phyloP scores from a whole-genome alignment of 2,113 vertebrate genomes.

The Platycercus adscitus region DNA sequence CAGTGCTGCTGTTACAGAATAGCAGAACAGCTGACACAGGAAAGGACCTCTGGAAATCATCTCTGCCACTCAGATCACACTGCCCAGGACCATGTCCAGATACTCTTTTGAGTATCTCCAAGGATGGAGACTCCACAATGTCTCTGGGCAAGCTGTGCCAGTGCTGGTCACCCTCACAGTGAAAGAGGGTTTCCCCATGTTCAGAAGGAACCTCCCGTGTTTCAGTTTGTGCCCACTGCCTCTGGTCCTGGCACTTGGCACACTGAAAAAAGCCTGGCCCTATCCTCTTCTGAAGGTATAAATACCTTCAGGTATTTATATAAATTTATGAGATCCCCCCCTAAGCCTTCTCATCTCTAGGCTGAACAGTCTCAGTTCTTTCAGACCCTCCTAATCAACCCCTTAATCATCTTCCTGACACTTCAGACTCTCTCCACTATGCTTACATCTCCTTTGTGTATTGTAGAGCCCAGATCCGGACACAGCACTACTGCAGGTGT shows the following conservation, averaged over 20 bases:
- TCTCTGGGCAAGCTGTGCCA: neutral
- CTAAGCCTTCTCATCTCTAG: neutral
- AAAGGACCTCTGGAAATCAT: neutral
- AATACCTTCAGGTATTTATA: neutral
- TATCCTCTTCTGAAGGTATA: too few relatives aligned
- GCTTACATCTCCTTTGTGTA: neutral
- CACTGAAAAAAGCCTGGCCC: neutral
- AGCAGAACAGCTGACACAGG: neutral
- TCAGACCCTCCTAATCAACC: neutral
- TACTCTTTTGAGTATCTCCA: rapidly evolving
- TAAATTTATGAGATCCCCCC: neutral
- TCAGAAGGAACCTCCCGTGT: neutral
- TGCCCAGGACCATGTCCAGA: neutral
- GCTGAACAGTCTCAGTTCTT: neutral
- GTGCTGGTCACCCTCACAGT: neutral
- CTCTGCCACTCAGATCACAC: neutral
- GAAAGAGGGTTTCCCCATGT: neutral
- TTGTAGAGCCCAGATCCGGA: neutral
- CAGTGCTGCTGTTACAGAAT: neutral
- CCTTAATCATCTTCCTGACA: neutral
- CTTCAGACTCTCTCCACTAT: neutral
- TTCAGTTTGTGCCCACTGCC: neutral
- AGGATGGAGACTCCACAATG: neutral
- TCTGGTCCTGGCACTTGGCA: neutral
- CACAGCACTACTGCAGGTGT: neutral